phyloP scores from a whole-genome alignment of 2,797 vertebrate species.

The Lepus townsendii region DNA sequence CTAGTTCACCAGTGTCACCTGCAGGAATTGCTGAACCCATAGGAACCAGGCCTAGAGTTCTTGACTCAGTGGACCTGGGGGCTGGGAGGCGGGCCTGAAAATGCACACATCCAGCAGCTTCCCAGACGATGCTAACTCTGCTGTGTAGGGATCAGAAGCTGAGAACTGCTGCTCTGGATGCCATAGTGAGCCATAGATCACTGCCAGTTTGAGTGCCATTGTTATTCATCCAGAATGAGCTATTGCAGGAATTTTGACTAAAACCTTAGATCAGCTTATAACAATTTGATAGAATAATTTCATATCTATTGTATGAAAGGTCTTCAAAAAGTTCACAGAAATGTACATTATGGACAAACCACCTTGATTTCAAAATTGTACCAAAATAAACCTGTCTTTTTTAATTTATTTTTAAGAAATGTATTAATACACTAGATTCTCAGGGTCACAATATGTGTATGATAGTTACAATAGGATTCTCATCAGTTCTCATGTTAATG shows the following conservation, averaged over 20 bases:
- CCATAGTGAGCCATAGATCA: not conserved
- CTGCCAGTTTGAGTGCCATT: not conserved
- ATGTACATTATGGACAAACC: not conserved
- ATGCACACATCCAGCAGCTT: not conserved
- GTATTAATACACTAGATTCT: no score
- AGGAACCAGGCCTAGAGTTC: not conserved
- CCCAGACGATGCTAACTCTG: not conserved
- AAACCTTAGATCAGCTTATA: not conserved
- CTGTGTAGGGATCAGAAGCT: not conserved
- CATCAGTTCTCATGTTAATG: no score
- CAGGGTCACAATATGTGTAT: no score
- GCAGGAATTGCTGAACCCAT: not conserved
- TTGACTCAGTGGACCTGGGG: not conserved
- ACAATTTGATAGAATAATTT: not conserved
- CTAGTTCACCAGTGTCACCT: not conserved
- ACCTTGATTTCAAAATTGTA: not conserved
- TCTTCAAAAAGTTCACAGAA: no score
- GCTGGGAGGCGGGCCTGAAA: not conserved
- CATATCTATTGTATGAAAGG: not conserved
- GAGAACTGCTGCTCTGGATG: not conserved
- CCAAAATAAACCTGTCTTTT: no score
- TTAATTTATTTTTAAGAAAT: no score
- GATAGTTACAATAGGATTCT: no score
- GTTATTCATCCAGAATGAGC: not conserved
- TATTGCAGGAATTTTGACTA: not conserved